Conservation (phyloP, 1,140 invertebrate genomes). For the Solen grandis region DNA sequence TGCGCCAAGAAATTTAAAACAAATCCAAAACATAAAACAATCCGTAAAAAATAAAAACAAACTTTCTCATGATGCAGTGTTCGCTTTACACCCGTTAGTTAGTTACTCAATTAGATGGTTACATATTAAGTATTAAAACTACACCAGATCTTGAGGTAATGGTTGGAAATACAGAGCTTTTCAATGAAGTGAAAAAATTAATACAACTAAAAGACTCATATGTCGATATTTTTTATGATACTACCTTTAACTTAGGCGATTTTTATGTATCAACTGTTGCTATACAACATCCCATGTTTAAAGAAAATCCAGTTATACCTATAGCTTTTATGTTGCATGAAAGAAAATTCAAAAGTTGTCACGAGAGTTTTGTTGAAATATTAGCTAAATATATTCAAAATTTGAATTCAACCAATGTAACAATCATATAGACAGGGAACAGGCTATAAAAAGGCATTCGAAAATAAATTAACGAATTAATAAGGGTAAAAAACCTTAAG, state of each 20-base stretch:
- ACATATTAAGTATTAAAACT: no score
- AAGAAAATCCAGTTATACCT: constrained; percentile 22
- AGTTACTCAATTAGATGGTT: constrained; percentile 33
- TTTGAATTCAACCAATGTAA: constrained; percentile 23
- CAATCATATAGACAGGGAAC: constrained; percentile 17
- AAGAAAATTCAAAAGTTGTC: constrained; percentile 26
- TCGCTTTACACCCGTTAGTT: constrained; percentile 10
- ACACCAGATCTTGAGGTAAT: constrained; percentile 35
- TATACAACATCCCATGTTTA: constrained; percentile 32
- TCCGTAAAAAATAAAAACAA: neutral
- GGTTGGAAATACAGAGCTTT: constrained; percentile 19
- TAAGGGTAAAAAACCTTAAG: no score
- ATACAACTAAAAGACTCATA: constrained; percentile 33
- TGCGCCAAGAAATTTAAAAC: constrained; percentile 1
- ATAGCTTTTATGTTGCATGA: constrained; percentile 40
- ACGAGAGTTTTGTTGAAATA: no score
- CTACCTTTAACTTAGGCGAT: no score
- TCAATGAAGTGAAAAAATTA: constrained; percentile 32
- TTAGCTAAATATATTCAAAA: constrained; percentile 25
- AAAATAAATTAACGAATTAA: no score
- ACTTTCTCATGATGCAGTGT: constrained; percentile 19
- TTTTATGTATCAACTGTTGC: no score
- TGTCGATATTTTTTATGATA: constrained; percentile 23
- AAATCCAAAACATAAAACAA: constrained; percentile 7
- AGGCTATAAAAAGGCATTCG: constrained; percentile 18